Percentiles rank a stretch among this genome's conserved stretches.
phyloP scores from a whole-genome alignment of 2,888 invertebrate genomes.

The Aethes cnicana region DNA sequence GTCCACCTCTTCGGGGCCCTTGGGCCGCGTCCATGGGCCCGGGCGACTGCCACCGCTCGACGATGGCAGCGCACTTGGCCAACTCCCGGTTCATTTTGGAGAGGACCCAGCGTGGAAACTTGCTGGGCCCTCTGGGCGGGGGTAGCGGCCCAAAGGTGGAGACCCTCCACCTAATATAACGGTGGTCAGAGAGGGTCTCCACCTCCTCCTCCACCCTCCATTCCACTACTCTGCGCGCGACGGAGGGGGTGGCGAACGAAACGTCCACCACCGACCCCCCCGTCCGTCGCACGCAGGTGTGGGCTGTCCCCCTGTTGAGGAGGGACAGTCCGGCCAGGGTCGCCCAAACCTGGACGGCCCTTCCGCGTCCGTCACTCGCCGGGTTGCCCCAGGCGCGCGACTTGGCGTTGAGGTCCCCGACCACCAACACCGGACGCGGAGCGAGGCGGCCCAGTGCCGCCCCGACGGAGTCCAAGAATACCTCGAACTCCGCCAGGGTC shows the following conservation, averaged over 20 bases:
- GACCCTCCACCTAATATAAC: slow-evolving; percentile 5
- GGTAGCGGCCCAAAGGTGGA: background rate
- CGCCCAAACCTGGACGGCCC: background rate
- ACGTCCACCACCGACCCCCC: slow-evolving; percentile 14
- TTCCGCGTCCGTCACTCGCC: background rate
- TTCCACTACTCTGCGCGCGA: slow-evolving; percentile 1
- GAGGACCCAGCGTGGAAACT: background rate
- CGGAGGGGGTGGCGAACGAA: background rate
- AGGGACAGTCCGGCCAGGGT: background rate
- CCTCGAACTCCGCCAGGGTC: background rate
- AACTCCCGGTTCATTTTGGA: background rate
- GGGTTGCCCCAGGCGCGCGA: background rate
- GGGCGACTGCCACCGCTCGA: background rate
- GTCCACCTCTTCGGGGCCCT: background rate
- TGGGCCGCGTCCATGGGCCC: too few species aligned
- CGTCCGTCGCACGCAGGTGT: background rate
- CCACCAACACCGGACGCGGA: background rate
- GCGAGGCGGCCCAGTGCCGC: background rate
- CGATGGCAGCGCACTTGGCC: background rate
- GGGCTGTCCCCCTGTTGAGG: background rate
- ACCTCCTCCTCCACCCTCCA: slow-evolving; percentile 16
- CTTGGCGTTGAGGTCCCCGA: background rate
- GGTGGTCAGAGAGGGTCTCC: slow-evolving; percentile 23
- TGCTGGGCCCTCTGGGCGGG: background rate
- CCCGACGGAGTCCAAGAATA: background rate